These are phyloP conservation scores for Eurytoma adleriae DNA, from an alignment of 2,888 invertebrate genomes.

Conservation along the genomic window DNA sequence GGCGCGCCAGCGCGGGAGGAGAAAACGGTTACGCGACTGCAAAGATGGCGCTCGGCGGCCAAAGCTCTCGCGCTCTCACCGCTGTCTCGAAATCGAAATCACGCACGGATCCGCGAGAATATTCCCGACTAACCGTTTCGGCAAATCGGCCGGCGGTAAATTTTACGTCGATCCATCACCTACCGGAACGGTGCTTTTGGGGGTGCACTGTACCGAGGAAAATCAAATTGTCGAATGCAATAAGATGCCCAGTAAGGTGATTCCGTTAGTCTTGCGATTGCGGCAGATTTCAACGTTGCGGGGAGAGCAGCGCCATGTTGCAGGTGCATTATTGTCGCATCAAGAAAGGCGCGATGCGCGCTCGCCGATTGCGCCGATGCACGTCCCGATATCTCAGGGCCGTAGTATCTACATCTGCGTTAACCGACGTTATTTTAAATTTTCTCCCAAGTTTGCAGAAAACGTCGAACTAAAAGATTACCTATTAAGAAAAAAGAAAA, in stretches of 20 bases:
- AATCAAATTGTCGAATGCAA: no score
- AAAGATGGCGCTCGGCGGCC: constrained; percentile 39
- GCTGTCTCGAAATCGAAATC: not conserved
- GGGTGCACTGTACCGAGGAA: no score
- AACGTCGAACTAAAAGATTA: no score
- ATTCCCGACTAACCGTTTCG: no score
- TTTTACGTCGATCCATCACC: no score
- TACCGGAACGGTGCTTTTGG: no score
- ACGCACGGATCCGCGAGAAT: no score
- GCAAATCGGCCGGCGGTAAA: no score
- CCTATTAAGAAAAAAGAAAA: no score
- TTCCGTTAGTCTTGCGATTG: not conserved
- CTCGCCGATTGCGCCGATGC: constrained; percentile 51
- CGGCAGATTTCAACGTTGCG: constrained; percentile 32
- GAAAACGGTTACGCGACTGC: constrained; percentile 29
- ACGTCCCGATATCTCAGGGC: constrained; percentile 39
- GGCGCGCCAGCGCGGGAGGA: not conserved
- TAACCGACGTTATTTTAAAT: no score
- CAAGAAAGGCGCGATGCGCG: constrained; percentile 55
- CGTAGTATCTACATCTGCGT: not conserved
- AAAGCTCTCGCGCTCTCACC: not conserved
- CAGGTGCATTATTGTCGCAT: constrained; percentile 56
- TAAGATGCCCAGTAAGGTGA: no score
- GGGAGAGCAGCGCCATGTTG: constrained; percentile 44
- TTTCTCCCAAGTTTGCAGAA: no score